These are phyloP conservation scores for Linurgus olivaceus DNA, from an alignment of 2,797 vertebrate species.

Conservation along the genomic window DNA sequence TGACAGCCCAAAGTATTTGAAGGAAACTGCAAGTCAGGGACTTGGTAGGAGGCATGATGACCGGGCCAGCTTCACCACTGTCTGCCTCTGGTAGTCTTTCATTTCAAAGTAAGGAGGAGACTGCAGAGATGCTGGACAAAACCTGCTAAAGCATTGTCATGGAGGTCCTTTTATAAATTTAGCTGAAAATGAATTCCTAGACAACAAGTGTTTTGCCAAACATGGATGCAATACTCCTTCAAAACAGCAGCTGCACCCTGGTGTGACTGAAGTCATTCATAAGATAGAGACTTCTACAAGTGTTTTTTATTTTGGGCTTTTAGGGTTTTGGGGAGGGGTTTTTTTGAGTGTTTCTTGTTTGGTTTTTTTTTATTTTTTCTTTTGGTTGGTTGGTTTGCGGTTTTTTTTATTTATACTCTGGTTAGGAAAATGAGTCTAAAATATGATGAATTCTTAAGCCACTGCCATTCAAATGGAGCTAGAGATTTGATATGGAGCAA, in stretches of 20 bases:
- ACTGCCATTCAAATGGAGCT: background rate
- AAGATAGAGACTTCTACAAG: background rate
- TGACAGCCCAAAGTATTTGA: background rate
- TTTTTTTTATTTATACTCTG: background rate
- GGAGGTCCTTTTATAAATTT: background rate
- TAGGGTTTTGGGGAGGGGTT: background rate
- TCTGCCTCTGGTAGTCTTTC: background rate
- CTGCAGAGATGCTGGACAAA: background rate
- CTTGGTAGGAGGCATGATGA: background rate
- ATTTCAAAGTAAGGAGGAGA: background rate
- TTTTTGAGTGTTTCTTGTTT: no score
- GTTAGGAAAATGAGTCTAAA: background rate
- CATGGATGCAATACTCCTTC: background rate
- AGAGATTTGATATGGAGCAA: background rate
- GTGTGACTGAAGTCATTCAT: background rate
- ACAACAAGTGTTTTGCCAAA: background rate
- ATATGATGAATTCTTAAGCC: background rate
- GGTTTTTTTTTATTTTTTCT: background rate
- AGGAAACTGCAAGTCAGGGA: background rate
- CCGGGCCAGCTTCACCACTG: background rate
- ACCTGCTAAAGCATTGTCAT: background rate
- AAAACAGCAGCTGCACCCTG: background rate
- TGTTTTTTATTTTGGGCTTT: rapidly evolving
- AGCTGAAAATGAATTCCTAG: background rate
- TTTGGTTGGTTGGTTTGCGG: background rate